phyloP scores from a whole-genome alignment of 1,140 invertebrate genomes.

The Metopolophium dirhodum region DNA sequence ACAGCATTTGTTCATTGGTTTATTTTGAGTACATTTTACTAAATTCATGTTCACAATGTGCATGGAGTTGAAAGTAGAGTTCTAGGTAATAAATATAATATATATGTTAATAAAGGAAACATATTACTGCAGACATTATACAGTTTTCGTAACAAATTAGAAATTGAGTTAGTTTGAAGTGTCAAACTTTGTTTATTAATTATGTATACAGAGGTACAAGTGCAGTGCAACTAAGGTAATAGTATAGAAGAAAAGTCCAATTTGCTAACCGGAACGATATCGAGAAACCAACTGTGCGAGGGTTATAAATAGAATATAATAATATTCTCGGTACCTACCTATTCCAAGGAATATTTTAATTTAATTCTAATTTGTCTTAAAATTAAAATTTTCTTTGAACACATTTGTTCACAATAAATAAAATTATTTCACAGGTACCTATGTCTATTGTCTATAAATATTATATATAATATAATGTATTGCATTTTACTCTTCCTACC shows the following conservation, averaged over 20 bases:
- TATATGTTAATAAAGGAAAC: neutral
- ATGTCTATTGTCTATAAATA: too few species aligned
- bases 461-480: neutral
- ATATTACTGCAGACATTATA: neutral
- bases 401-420: neutral
- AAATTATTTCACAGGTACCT: too few species aligned
- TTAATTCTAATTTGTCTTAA: neutral
- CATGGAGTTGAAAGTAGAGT: neutral
- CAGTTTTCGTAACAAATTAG: neutral
- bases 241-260: neutral
- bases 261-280: neutral
- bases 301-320: neutral
- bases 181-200: constrained; percentile 18
- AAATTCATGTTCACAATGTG: neutral
- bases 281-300: neutral
- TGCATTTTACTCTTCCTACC: neutral
- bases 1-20: neutral
- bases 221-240: neutral
- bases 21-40: neutral
- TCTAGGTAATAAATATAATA: neutral
- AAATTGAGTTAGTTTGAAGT: constrained; percentile 12
- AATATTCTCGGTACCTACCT: neutral
- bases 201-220: neutral
- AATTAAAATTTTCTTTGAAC: neutral
- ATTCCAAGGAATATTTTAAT: neutral